Evolutionary conservation across 2,888 invertebrate genomes (phyloP).

Genomic region (Tetramorium bicarinatum): DNA sequence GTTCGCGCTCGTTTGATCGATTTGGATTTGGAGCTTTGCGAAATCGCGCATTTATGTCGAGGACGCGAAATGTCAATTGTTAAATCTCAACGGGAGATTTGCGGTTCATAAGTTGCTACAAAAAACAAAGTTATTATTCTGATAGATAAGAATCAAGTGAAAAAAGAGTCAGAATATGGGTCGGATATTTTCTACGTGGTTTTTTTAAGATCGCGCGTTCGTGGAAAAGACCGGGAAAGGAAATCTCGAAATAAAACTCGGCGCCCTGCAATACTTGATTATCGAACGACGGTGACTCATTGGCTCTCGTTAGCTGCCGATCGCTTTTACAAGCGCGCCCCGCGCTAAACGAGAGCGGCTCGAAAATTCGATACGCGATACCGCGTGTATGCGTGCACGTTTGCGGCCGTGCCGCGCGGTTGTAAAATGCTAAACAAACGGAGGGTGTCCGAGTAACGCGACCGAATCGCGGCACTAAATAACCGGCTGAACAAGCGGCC

Average conservation of each 20-base stretch:
- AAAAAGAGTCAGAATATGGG: background rate
- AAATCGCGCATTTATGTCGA: background rate
- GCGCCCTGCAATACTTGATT: slow-evolving; percentile 15
- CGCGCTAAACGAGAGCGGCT: slow-evolving; percentile 61
- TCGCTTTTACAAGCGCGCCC: slow-evolving; percentile 57
- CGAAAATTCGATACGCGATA: slow-evolving; percentile 65
- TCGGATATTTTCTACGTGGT: background rate
- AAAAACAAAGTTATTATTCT: background rate
- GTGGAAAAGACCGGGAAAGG: background rate
- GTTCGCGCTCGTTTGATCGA: background rate
- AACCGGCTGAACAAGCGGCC: slow-evolving; percentile 71
- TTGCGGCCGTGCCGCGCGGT: slow-evolving; percentile 71
- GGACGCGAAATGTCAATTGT: background rate
- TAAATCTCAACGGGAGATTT: background rate
- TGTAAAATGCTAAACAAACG: slow-evolving; percentile 83
- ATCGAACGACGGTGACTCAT: slow-evolving; percentile 21
- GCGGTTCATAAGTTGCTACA: background rate
- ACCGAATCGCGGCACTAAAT: slow-evolving; percentile 79
- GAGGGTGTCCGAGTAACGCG: slow-evolving; percentile 80
- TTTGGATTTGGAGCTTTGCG: background rate
- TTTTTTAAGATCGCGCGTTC: background rate
- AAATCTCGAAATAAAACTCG: slow-evolving; percentile 39
- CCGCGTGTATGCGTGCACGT: slow-evolving; percentile 63
- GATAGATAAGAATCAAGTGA: background rate
- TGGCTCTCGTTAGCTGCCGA: slow-evolving; percentile 55